Evolutionary conservation across 2,888 invertebrate genomes (phyloP), one percentile per base, ranked within the genome.

Genomic region (Leucoma salicis): DNA sequence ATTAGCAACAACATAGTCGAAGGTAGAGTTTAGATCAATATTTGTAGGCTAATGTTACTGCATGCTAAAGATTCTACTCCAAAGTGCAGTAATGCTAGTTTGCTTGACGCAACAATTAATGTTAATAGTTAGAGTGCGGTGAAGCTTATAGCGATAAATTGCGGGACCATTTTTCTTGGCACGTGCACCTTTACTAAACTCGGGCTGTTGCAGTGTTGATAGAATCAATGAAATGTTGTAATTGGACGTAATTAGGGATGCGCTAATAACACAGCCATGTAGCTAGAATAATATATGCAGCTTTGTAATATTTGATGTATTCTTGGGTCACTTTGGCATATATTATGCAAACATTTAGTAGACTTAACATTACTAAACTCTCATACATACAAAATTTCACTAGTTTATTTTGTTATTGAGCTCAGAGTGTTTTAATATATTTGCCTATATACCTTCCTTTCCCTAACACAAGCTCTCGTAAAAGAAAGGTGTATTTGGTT

Each of bases 101-200:
- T n/a, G n/a, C 37, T 57, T 67, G 63, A 57, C 56, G 66, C 65
- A 73, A 72, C 55, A 40, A 45, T 53, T 60, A 51, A 69, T 66
- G 64, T 56, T 57, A 62, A 67, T 68, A 70, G 57, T 68, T 72
- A 64, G 63, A 69, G 69, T 45, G 66, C 71, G 66, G 58, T 78
- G 68, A 71, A 56, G 72, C 77, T 70, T 70, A 75, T 70, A 50
- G 60, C 63, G 53, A 42, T 41, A 53, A 63, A 78, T 79, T 78
- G 63, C 57, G 54, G 68, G 62, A n/a, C n/a, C 47, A 66, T 62
- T 77, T 75, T 75, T 76, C 74, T 68, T 57, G 61, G 63, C 64
- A 57, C 66, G 64, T 70, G 68, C 63, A 44, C 57, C 57, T 58
- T 57, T 55, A 46, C 42, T 41, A 49, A 49, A 48, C 45, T 50